Evolutionary conservation across 1,140 invertebrate species (phyloP).

Genomic region (Platyura marginata): DNA sequence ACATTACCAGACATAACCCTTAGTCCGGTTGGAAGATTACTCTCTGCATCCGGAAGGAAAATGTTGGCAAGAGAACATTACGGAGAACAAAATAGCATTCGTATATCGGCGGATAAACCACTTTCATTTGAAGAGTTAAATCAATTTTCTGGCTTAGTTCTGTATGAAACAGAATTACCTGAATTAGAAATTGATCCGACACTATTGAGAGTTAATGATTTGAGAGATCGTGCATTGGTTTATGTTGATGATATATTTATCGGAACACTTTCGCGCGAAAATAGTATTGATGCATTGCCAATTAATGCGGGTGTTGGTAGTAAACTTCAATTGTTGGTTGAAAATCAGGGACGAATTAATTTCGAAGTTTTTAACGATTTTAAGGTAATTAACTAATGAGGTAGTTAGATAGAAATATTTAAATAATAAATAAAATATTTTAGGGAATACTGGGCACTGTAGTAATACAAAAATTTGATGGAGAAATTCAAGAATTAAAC

Average conservation of each 20-base stretch:
- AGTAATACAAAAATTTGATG: not conserved
- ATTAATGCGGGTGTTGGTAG: slow-evolving; percentile 28
- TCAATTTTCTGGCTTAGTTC: slow-evolving; percentile 38
- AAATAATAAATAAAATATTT: not conserved
- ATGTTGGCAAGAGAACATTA: not conserved
- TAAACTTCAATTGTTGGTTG: slow-evolving; percentile 44
- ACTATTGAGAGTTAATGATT: slow-evolving; percentile 29
- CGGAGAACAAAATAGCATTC: slow-evolving; percentile 8
- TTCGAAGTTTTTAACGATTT: slow-evolving; percentile 43
- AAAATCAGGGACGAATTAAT: slow-evolving; percentile 59
- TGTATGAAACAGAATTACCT: slow-evolving; percentile 43
- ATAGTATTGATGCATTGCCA: slow-evolving; percentile 26
- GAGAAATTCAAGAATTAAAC: not conserved
- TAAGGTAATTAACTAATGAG: slow-evolving; percentile 30
- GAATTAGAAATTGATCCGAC: slow-evolving; percentile 25
- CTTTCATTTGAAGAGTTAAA: slow-evolving; percentile 25
- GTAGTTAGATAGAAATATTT: not conserved
- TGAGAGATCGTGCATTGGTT: slow-evolving; percentile 49
- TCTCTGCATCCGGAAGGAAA: not conserved
- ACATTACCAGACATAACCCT: slow-evolving; percentile 1
- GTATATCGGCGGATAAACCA: slow-evolving; percentile 6
- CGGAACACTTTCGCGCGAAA: slow-evolving; percentile 35
- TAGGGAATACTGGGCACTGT: not conserved
- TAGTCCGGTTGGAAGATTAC: not conserved
- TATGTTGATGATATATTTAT: slow-evolving; percentile 38